These are phyloP conservation scores for Heteronetta atricapilla DNA, from an alignment of 2,113 vertebrate genomes.

Conservation along the genomic window DNA sequence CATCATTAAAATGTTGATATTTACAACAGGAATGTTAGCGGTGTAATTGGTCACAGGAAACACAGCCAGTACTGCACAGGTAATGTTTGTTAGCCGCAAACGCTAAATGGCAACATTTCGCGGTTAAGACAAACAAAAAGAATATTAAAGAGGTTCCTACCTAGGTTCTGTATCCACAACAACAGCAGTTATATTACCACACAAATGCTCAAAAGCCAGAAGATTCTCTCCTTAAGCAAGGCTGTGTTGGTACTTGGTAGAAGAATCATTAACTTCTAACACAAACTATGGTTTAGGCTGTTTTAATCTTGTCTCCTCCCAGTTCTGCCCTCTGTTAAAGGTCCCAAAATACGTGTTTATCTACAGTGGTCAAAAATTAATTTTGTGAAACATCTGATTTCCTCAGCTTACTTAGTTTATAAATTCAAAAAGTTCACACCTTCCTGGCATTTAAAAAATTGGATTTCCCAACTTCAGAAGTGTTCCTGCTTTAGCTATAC, in stretches of 20 bases:
- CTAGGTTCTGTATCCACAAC: constrained; percentile 48
- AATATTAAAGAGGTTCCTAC: constrained; percentile 65
- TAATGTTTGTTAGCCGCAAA: neutral
- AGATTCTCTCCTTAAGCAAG: constrained; percentile 35
- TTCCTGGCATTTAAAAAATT: neutral
- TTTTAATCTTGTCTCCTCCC: constrained; percentile 61
- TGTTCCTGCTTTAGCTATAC: neutral
- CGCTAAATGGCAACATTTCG: neutral
- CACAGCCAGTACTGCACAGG: neutral
- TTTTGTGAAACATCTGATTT: neutral
- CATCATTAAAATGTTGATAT: neutral
- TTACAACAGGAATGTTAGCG: neutral
- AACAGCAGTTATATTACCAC: neutral
- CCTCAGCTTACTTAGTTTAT: neutral
- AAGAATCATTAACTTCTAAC: constrained; percentile 77
- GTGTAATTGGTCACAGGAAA: neutral
- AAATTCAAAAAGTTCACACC: neutral
- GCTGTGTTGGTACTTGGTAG: neutral
- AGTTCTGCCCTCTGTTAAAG: constrained; percentile 33
- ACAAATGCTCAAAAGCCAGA: neutral
- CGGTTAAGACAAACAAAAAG: neutral
- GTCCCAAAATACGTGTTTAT: constrained; percentile 40
- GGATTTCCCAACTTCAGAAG: neutral
- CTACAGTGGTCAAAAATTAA: constrained; percentile 32
- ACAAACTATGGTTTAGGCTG: constrained; percentile 17